These are phyloP conservation scores for Cacatua alba DNA, from an alignment of 2,113 vertebrate genomes.

Conservation along the genomic window DNA sequence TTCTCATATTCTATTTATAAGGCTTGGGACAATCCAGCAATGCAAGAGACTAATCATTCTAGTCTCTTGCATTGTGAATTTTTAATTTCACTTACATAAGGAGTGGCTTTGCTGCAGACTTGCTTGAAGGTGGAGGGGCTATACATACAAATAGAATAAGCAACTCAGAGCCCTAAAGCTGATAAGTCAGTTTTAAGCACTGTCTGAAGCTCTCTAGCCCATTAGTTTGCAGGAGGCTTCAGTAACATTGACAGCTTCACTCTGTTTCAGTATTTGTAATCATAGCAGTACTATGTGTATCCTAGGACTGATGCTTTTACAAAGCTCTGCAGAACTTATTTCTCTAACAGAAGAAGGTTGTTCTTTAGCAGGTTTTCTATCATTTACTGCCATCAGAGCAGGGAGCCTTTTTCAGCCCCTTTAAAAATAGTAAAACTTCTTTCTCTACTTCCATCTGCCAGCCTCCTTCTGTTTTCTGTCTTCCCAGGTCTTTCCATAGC, in stretches of 20 bases:
- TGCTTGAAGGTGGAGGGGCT: not conserved
- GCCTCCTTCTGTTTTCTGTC: not conserved
- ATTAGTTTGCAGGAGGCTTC: not conserved
- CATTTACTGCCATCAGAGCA: not conserved
- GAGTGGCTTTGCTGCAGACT: not conserved
- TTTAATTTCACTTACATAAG: not conserved
- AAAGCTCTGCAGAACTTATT: not conserved
- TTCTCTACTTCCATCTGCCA: not conserved
- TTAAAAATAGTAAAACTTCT: not conserved
- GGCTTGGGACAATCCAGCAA: not conserved
- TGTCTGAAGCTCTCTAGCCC: not conserved
- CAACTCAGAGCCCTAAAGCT: not conserved
- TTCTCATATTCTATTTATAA: not conserved
- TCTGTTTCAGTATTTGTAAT: not conserved
- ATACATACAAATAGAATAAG: not conserved
- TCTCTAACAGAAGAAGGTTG: not conserved
- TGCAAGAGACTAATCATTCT: not conserved
- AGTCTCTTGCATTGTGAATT: not conserved
- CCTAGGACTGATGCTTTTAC: not conserved
- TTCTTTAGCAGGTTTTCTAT: not conserved
- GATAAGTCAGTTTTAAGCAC: not conserved
- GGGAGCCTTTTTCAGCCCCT: not conserved
- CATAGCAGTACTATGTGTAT: accelerated
- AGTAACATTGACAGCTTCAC: not conserved
- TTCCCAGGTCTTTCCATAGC: not conserved